Evolutionary conservation across 2,113 vertebrate genomes (phyloP), one percentile per base, ranked within the genome.

Genomic region (Cyprinodon brontotheroides): DNA sequence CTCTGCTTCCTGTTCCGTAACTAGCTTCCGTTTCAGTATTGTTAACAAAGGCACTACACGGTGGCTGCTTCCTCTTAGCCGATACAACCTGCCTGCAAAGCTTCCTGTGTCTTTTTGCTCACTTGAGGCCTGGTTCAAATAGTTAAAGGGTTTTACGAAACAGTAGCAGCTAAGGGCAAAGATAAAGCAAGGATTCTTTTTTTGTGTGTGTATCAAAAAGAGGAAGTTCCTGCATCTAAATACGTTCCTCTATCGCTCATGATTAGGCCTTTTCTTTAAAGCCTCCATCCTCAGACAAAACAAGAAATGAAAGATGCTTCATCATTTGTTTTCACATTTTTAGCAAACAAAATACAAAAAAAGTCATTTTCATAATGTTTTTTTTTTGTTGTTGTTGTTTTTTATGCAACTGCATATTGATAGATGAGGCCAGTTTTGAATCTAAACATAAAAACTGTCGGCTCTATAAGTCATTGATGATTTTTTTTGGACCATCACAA

Each of bases 1-100:
- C 72, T 76, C 43, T 48, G 82, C 87, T 93, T 94, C 92, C 93
- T 89, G 86, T 92, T 89, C 79, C 85, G 20, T 77, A 72, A 81
- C 68, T 20, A 63, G 83, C 73, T 92, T 94, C 92, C 89, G 74
- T 80, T 90, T 83, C 71, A 80, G 86, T 74, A 88, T 92, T 93
- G 91, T 91, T 89, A 82, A 72, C 61, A 15, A 43, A 71, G 75
- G 67, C 22, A 0, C 68, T 70, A 57, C 84, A 71, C 39, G 0
- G 65, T 9, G 53, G 78, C 77, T 68, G 65, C 79, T 91, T 93
- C 91, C 91, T 73, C 72, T 86, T 38, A 36, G 47, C 63, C 81
- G 20, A 87, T 81, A 88, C 78, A 79, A 36, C 64, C 73, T 78
- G 86, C 81, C 77, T 85, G 73, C 57, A 47, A 72, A 9, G 57